Evolutionary conservation across 2,888 invertebrate genomes (phyloP), one percentile per base, ranked within the genome.

Genomic region (Stenoptilia bipunctidactyla): DNA sequence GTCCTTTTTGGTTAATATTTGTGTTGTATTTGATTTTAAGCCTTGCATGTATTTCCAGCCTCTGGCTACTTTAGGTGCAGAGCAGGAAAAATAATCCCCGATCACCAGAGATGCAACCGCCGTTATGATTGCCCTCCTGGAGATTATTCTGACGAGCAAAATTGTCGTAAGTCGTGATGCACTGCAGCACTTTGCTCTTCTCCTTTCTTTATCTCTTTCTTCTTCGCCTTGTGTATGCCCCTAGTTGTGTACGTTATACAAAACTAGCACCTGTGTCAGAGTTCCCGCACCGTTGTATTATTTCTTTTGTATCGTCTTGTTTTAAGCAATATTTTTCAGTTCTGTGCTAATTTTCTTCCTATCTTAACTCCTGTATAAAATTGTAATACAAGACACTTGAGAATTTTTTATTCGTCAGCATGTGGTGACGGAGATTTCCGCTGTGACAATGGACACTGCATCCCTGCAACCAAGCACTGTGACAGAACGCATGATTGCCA

Each of bases 101-200:
- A 74, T 50, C 64, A 66, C 51, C 74, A 77, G 62, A 77, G 85
- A 60, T 91, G 91, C 71, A 87, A 92, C 73, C 85, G 86, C 38
- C 74, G 72, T 42, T 84, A 85, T 53, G 91, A 92, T 80, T 92
- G 92, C 66, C 70, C 73, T 52, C 47, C 43, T 27, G 76, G 68
- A 44, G 92, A 93, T 82, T 85, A 87, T 63, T 89, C 91, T 30
- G 93, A 93, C 66, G 93, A 93, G 76, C 85, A 86, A 55, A 85
- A 88, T 63, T 93, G 92, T 86, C 88, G 90, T 90, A 90, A 90
- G 90, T 90, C 20, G 8, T 5, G 20, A 10, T 30, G 4, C 10
- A 42, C 38, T 37, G 43, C 48, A 35, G 43, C 25, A 42, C 45
- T 40, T 39, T 27, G 33, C 50, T 43, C 45, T 42, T 49, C 40